phyloP scores from a whole-genome alignment of 2,797 vertebrate genomes.

The Hemitrygon akajei region DNA sequence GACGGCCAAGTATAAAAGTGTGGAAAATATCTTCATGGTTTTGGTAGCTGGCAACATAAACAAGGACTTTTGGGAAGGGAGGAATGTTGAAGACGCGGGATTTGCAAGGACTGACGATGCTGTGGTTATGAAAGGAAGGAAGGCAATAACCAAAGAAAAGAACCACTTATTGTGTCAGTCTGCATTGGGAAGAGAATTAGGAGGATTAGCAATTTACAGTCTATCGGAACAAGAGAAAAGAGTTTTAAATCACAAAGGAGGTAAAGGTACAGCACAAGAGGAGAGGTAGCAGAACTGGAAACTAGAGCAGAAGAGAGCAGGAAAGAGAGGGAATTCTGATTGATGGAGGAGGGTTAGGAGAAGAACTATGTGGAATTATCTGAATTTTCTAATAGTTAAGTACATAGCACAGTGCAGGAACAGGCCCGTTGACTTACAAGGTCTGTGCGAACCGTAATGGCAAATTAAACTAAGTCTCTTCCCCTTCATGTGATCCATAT shows the following conservation, averaged over 20 bases:
- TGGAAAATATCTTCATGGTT: neutral
- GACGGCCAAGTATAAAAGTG: neutral
- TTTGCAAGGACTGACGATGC: neutral
- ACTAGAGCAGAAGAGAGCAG: neutral
- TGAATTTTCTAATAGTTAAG: neutral
- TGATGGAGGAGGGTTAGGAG: neutral
- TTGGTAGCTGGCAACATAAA: neutral
- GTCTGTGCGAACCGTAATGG: too few species aligned
- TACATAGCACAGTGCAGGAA: too few species aligned
- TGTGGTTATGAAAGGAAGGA: neutral
- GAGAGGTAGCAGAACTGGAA: neutral
- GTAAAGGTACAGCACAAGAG: neutral
- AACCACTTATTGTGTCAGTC: neutral
- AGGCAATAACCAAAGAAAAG: neutral
- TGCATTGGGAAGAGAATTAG: neutral
- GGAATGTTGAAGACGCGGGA: neutral
- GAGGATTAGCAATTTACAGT: neutral
- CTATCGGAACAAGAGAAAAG: neutral
- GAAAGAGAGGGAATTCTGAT: neutral
- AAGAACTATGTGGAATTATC: neutral
- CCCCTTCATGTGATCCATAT: too few species aligned
- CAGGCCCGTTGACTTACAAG: too few species aligned
- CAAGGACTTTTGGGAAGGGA: neutral
- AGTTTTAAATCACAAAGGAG: too few species aligned
- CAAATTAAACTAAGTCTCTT: too few species aligned